These are phyloP conservation scores for Drosophila paracracens DNA, from an alignment of 2,888 invertebrate species.

Conservation along the genomic window DNA sequence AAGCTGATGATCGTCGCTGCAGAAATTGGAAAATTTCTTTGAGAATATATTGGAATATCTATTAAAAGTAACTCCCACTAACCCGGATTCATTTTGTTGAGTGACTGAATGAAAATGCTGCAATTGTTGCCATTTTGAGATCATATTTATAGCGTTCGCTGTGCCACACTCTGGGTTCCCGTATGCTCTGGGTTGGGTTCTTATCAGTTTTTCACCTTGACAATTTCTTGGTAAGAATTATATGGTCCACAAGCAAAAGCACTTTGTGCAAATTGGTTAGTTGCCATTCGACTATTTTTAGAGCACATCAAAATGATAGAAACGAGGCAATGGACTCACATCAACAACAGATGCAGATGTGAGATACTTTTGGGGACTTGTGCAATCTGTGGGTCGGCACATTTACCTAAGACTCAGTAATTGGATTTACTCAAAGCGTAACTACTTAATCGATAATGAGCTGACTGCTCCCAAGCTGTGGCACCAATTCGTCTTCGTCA, in stretches of 20 bases:
- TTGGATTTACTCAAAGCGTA: slow-evolving; percentile 68
- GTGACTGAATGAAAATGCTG: slow-evolving; percentile 51
- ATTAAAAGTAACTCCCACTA: neutral
- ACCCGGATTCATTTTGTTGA: slow-evolving; percentile 71
- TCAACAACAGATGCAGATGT: neutral
- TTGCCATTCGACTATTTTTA: slow-evolving; percentile 53
- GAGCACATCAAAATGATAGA: slow-evolving; percentile 24
- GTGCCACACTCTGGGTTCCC: neutral
- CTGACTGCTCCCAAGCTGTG: slow-evolving; percentile 16
- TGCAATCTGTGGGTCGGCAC: slow-evolving; percentile 22
- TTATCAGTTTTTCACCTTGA: slow-evolving; percentile 37
- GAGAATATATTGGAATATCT: neutral
- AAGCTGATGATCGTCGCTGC: slow-evolving; percentile 54
- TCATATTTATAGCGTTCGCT: slow-evolving; percentile 67
- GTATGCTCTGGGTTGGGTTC: slow-evolving; percentile 37
- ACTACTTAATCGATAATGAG: slow-evolving; percentile 76
- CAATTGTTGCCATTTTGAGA: slow-evolving; percentile 28
- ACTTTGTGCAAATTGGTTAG: slow-evolving; percentile 66
- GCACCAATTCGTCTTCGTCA: slow-evolving; percentile 42
- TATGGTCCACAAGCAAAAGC: slow-evolving; percentile 67
- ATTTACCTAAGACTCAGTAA: slow-evolving; percentile 21
- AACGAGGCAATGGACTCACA: neutral
- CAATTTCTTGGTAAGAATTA: slow-evolving; percentile 21
- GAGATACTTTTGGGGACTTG: slow-evolving; percentile 29
- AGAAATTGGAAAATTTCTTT: neutral